Evolutionary conservation across 2,113 vertebrate genomes (phyloP).

Genomic region (Tamias sibiricus): DNA sequence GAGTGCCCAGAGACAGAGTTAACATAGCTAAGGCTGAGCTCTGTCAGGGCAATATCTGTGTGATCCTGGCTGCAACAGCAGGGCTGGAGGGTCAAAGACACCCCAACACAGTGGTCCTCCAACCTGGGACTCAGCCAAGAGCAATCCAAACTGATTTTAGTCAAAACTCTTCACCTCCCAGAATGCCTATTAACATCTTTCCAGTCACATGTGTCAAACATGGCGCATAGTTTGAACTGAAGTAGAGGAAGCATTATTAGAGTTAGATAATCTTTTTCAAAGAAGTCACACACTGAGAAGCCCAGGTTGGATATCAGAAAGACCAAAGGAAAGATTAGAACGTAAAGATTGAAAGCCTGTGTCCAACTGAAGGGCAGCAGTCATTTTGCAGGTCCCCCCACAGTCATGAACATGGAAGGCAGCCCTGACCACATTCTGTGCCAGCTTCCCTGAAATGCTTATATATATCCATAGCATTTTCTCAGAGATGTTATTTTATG

Average conservation of each 20-base stretch:
- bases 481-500: background rate
- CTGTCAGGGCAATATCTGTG: background rate
- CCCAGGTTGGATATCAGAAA: background rate
- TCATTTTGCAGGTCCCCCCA: background rate
- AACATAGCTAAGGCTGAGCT: too few relatives aligned
- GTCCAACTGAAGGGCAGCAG: background rate
- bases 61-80: background rate
- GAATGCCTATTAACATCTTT: conserved; percentile 26
- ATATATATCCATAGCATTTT: background rate
- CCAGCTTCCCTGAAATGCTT: background rate
- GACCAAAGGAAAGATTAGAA: background rate
- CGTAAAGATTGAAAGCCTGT: background rate
- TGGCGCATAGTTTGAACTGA: background rate
- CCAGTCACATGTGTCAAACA: background rate
- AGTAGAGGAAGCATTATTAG: background rate
- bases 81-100: background rate
- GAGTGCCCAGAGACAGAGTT: background rate
- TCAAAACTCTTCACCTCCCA: background rate
- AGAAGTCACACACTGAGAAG: conserved; percentile 9
- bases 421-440: background rate
- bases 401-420: background rate
- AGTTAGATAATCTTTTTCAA: conserved; percentile 48
- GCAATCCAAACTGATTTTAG: background rate
- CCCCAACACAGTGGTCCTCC: too few relatives aligned
- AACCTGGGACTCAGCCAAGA: background rate